Percentiles rank a stretch among this genome's conserved stretches.
phyloP scores from a whole-genome alignment of 2,797 vertebrate species.

The Pangasius sanitwongsei region DNA sequence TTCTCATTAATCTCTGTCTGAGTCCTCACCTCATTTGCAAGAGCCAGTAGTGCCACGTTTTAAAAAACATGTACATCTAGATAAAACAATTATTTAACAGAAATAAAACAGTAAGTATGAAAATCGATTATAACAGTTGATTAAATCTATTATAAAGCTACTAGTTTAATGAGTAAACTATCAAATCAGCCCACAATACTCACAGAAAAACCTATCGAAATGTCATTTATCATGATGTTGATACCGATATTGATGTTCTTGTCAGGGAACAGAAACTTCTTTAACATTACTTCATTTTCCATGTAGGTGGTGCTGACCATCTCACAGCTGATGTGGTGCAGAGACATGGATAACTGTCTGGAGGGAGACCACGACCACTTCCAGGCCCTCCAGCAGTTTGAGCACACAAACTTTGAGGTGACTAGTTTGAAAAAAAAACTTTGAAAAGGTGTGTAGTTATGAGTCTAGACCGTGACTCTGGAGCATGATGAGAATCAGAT shows the following conservation, averaged over 20 bases:
- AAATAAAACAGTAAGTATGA: no score
- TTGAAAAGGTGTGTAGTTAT: no score
- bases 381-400: slow-evolving; percentile 79
- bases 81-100: no score
- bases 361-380: slow-evolving; percentile 71
- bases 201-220: neutral
- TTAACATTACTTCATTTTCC: slow-evolving; percentile 9
- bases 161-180: no score
- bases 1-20: neutral
- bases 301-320: slow-evolving; percentile 84
- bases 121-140: no score
- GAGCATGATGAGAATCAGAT: neutral
- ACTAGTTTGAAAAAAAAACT: no score
- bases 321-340: slow-evolving; percentile 89
- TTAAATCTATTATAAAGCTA: no score
- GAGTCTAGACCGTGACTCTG: slow-evolving; percentile 4
- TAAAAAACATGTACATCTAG: no score
- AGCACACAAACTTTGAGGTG: slow-evolving; percentile 80
- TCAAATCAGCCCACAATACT: neutral
- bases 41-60: neutral
- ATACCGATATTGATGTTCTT: neutral
- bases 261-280: neutral
- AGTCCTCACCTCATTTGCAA: neutral
- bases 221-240: neutral
- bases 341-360: slow-evolving; percentile 80